Evolutionary conservation across 2,797 vertebrate species (phyloP), one percentile per base, ranked within the genome.

Genomic region (Ctenochaetus hawaiiensis): DNA sequence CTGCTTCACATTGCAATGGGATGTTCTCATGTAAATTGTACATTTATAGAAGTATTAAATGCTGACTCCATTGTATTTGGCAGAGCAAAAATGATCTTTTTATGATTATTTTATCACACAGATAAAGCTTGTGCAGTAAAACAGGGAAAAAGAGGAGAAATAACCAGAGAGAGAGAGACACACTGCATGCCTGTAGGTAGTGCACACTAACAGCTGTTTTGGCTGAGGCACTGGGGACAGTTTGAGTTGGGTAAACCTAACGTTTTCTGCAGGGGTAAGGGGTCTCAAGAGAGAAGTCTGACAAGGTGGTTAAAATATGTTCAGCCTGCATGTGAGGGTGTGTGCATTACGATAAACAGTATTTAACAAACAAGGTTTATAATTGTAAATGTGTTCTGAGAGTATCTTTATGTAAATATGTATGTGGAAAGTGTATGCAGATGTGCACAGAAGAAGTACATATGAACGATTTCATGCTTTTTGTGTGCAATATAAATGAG

Each of bases 151-250:
- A 22, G 56, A 69, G 78, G 0, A 54, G 59, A 48, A 60, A 75
- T 63, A 75, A 79, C 81, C 53, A 80, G 75, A 72, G 30, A 34
- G 56, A 79, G 75, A 72, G 77, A 70, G 45, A 88, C 84, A 89
- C 75, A 67, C 54, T 75, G 78, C 80, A 65, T 64, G 82, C 77
- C 80, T 87, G 88, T 82, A 85, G 79, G 80, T 86, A 77, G 62
- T 65, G 61, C 75, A 77, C 65, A 77, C 73, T 41, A 86, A 87
- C 90, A 91, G 91, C 89, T 93, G 90, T 90, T 93, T 87, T 89
- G 83, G 81, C 83, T 59, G 79, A 56, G 77, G 82, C 90, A 86
- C 87, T 61, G 48, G 91, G 82, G 89, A 92, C 84, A 87, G 72
- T 88, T 91, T 87, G 82, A 78, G 80, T 90, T 87, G 84, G 83